Percentiles rank a stretch among this genome's conserved stretches.
Evolutionary conservation across 2,113 vertebrate species (phyloP).

Genomic region (Candoia aspera): DNA sequence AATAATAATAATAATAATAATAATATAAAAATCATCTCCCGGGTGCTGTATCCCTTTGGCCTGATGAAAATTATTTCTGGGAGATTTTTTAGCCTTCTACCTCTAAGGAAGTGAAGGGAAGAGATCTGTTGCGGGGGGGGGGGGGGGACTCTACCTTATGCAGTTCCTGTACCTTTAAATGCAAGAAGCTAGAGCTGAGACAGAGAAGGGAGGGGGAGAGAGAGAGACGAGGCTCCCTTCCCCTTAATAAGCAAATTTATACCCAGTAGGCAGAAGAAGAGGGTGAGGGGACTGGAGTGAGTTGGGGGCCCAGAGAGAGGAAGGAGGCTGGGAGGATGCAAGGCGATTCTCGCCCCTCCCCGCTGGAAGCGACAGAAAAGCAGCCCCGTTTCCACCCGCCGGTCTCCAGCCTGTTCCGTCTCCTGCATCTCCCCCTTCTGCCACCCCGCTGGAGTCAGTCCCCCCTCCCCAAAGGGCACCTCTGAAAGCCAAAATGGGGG

Average conservation of each 20-base stretch:
- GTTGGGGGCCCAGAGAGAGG: not conserved
- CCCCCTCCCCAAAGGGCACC: not conserved
- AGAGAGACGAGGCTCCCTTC: conserved; percentile 57
- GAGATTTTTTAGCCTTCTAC: not conserved
- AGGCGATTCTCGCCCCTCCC: not conserved
- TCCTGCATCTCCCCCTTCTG: not conserved
- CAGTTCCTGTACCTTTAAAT: conserved; percentile 77
- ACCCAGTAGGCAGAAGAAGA: conserved; percentile 45
- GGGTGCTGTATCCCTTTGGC: conserved; percentile 2
- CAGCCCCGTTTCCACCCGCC: not conserved
- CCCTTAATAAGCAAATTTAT: conserved; percentile 70
- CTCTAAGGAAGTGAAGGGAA: not conserved
- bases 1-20: too few relatives aligned
- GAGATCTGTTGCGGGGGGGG: not conserved
- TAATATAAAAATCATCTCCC: not conserved
- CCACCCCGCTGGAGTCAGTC: not conserved
- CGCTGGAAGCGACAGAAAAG: not conserved
- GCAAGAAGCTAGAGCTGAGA: conserved; percentile 53
- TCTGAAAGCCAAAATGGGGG: conserved; percentile 29
- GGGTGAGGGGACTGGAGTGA: not conserved
- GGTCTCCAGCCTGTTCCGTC: not conserved
- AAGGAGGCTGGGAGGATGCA: not conserved
- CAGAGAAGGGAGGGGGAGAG: conserved; percentile 53
- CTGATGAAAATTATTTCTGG: not conserved
- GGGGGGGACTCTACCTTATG: not conserved